These are phyloP conservation scores for Acanthurus tractus DNA, from an alignment of 2,797 vertebrate genomes.

Conservation along the genomic window DNA sequence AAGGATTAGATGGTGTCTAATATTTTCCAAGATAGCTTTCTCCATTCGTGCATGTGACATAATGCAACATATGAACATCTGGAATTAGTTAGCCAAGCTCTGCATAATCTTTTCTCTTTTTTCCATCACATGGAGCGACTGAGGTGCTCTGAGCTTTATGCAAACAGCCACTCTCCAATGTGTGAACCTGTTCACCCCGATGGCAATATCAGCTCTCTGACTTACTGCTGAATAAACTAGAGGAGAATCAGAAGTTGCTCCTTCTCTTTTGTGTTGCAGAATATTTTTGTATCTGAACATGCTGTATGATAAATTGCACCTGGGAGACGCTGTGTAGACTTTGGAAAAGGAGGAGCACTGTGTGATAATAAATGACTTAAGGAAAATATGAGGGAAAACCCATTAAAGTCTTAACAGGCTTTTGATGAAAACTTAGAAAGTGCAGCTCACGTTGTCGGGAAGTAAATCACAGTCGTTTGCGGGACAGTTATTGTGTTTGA, in stretches of 20 bases:
- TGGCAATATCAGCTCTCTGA: conserved; percentile 1
- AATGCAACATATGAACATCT: conserved; percentile 82
- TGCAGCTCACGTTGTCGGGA: conserved; percentile 21
- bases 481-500: conserved; percentile 5
- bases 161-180: conserved; percentile 28
- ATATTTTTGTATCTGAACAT: not conserved
- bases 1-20: conserved; percentile 67
- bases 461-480: conserved; percentile 17
- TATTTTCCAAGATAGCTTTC: conserved; percentile 80
- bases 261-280: not conserved
- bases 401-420: conserved; percentile 23
- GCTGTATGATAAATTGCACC: not conserved
- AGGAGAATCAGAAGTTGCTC: too few species aligned
- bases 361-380: not conserved
- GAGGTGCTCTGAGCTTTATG: conserved; percentile 35
- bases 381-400: not conserved
- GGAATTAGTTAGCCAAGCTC: conserved; percentile 67
- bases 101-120: conserved; percentile 30
- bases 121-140: conserved; percentile 32
- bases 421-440: conserved; percentile 26
- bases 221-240: not conserved
- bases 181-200: conserved; percentile 43
- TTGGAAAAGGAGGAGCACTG: not conserved
- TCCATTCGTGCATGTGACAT: conserved; percentile 74
- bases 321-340: not conserved